Evolutionary conservation across 2,113 vertebrate genomes (phyloP).

Genomic region (Penelope pileata): DNA sequence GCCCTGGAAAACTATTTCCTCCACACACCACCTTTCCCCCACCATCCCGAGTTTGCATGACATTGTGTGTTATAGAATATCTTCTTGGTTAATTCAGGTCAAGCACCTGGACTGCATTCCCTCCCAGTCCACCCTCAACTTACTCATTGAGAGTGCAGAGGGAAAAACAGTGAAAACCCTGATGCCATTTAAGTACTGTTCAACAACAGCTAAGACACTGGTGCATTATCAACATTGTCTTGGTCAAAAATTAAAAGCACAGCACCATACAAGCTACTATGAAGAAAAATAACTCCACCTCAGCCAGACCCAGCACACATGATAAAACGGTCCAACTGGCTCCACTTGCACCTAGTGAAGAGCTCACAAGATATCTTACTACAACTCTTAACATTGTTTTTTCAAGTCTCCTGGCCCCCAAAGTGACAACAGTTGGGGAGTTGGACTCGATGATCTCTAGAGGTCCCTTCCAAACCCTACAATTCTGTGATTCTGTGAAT

Average conservation of each 20-base stretch:
- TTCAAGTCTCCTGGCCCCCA: background rate
- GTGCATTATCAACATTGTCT: background rate
- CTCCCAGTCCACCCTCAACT: accelerated
- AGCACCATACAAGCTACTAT: background rate
- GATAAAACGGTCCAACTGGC: background rate
- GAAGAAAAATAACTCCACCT: background rate
- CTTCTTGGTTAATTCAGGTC: accelerated
- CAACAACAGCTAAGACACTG: background rate
- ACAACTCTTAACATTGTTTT: background rate
- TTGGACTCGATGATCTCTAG: too few relatives aligned
- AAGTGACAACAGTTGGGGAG: accelerated
- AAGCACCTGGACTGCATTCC: background rate
- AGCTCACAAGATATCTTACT: background rate
- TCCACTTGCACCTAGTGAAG: background rate
- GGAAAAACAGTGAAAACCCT: background rate
- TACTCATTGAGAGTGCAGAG: background rate
- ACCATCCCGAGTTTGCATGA: background rate
- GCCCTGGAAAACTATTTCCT: background rate
- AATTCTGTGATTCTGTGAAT: too few relatives aligned
- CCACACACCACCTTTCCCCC: background rate
- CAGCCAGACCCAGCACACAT: accelerated
- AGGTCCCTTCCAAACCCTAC: too few relatives aligned
- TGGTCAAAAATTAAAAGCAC: background rate
- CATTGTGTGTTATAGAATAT: accelerated
- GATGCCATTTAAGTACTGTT: background rate